Conservation (phyloP, 2,888 invertebrate genomes). For the Caenorhabditis sp. region DNA sequence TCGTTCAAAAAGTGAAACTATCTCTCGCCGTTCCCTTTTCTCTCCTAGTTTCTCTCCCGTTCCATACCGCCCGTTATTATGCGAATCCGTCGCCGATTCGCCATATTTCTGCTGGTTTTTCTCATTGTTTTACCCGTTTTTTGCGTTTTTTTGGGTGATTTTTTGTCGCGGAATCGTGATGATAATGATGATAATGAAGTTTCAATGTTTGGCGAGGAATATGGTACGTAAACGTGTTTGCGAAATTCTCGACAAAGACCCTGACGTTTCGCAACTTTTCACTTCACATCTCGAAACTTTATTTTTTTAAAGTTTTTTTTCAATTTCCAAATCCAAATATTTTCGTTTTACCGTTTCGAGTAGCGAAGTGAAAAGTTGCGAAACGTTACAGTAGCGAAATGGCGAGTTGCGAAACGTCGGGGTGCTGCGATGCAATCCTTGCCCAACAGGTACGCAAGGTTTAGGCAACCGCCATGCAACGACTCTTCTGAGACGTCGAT, state of each 20-base stretch:
- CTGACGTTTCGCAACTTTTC: not conserved
- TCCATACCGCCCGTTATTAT: conserved; percentile 16
- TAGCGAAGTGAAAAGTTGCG: too few species aligned
- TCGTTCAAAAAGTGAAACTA: too few species aligned
- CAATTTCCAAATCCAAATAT: too few species aligned
- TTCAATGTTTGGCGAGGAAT: conserved; percentile 28
- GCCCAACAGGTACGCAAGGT: too few species aligned
- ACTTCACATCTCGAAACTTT: too few species aligned
- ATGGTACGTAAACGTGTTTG: conserved; percentile 40
- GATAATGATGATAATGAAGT: conserved; percentile 3
- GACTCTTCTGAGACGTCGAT: too few species aligned
- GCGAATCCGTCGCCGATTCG: conserved; percentile 51
- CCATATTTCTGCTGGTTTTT: conserved; percentile 37
- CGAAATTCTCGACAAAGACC: too few species aligned
- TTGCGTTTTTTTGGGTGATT: conserved; percentile 28
- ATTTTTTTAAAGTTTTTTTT: not conserved
- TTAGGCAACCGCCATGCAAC: too few species aligned
- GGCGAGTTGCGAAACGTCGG: too few species aligned
- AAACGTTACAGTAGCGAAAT: too few species aligned
- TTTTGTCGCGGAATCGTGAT: conserved; percentile 20
- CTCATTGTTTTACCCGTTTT: conserved; percentile 36
- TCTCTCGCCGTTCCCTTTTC: conserved; percentile 29
- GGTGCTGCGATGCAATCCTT: too few species aligned
- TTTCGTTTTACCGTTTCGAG: too few species aligned
- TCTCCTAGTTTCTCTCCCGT: conserved; percentile 12